Base-by-base conservation (phyloP, 2,113 vertebrate species). In the Eretmochelys imbricata region DNA sequence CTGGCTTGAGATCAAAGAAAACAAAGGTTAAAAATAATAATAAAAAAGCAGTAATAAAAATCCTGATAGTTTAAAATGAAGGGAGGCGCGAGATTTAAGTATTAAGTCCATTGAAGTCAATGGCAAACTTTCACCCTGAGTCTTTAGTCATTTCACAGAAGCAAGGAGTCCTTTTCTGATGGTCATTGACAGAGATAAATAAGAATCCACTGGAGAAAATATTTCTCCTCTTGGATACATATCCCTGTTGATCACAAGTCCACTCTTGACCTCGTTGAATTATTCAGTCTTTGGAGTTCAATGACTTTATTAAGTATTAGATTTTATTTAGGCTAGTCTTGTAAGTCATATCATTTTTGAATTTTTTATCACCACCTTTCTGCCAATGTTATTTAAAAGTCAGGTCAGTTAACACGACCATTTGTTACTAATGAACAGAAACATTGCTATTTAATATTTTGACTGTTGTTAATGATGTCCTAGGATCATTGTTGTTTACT, bases 321-420 rank as follows among this genome's bases (percentile, higher is more conserved):
- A 95, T 95, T 97, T 96, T 95, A 91, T 80, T 81, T 93, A 89
- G 50, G 29, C 27, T 79, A 42, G 22, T 94, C 49, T 86, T 80
- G 22, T 92, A 89, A 94, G 89, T 78, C 84, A 80, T 90, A 82
- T 87, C 55, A 92, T 78, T 90, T 94, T 91, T 96, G 87, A 96
- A 95, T 96, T 94, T 97, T 93, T 95, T 91, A 93, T 95, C 65
- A 79, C 48, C 83, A 89, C 62, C 95, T 98, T 98, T 97, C 54
- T 72, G 19, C 24, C 75, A 91, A 95, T 89, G 88, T 88, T 96
- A 91, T 90, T 95, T 95, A 91, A 93, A 97, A 97, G 89, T 97
- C 94, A 97, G 87, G 25, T 87, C 17, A 91, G 49, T 90, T 96
- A 95, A 87, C 24, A 96, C 84, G 79, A 46, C 50, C 13, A 87